A percentile compares a stretch with the other conserved stretches of the same genome.
These are phyloP conservation scores for Lanius collurio DNA, from an alignment of 2,113 vertebrate genomes.

Conservation along the genomic window DNA sequence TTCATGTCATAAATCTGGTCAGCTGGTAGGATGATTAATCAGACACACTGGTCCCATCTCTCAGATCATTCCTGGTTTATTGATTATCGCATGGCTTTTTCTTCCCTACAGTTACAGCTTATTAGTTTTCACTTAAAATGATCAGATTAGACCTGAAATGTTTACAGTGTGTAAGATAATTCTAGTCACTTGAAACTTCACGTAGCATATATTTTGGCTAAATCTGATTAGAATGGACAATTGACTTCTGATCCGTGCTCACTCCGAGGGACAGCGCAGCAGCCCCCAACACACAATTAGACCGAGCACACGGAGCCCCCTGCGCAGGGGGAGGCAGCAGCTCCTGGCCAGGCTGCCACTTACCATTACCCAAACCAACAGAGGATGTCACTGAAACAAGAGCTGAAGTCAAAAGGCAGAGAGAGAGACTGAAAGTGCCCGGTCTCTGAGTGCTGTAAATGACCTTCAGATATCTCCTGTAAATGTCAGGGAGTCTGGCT, in stretches of 20 bases:
- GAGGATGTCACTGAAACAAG: not conserved
- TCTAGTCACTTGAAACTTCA: constrained; percentile 54
- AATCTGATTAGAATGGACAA: constrained; percentile 61
- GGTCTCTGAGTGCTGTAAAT: not conserved
- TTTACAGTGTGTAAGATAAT: constrained; percentile 64
- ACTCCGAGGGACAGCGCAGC: constrained; percentile 11
- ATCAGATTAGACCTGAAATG: constrained; percentile 64
- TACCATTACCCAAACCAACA: constrained; percentile 22
- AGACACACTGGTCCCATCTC: not conserved
- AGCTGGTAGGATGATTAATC: constrained; percentile 1
- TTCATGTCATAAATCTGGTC: constrained; percentile 17
- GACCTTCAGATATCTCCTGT: constrained; percentile 37
- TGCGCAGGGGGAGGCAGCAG: rapidly evolving
- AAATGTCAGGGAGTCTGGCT: not conserved
- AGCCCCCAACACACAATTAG: not conserved
- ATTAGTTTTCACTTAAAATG: constrained; percentile 53
- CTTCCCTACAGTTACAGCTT: constrained; percentile 3
- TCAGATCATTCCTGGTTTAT: constrained; percentile 13
- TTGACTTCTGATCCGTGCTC: constrained; percentile 60
- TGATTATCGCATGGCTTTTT: not conserved
- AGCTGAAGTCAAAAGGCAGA: constrained; percentile 35
- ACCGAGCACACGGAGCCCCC: not conserved
- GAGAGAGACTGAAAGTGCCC: not conserved
- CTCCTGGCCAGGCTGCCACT: constrained; percentile 54
- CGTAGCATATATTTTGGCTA: not conserved